A percentile compares a stretch with the other conserved stretches of the same genome.
Conservation (phyloP, 2,797 vertebrate species). For the Decapterus maruadsi region DNA sequence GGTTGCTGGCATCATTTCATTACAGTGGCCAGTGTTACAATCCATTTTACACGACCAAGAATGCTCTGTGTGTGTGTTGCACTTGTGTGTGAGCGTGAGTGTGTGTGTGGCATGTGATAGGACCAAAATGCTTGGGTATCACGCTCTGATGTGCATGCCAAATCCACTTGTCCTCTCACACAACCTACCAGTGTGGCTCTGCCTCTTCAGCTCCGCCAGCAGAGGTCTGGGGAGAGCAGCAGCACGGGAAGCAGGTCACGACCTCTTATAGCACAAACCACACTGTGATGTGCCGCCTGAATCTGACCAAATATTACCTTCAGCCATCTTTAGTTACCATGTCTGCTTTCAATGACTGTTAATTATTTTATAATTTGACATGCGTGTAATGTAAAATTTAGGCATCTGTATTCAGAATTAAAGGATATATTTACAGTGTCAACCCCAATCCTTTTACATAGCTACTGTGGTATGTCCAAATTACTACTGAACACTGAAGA, state of each 20-base stretch:
- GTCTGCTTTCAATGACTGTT: not conserved
- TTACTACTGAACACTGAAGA: not conserved
- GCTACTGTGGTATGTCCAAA: not conserved
- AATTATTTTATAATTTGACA: slow-evolving; percentile 20
- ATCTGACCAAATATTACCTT: slow-evolving; percentile 50
- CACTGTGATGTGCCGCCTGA: slow-evolving; percentile 57
- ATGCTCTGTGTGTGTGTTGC: slow-evolving; percentile 54
- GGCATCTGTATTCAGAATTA: not conserved
- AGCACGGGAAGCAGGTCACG: slow-evolving; percentile 66
- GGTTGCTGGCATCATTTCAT: slow-evolving; percentile 79
- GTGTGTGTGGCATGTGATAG: slow-evolving; percentile 81
- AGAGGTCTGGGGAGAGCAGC: slow-evolving; percentile 65
- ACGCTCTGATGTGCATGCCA: slow-evolving; percentile 85
- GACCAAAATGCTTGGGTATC: slow-evolving; percentile 80
- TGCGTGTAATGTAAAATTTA: not conserved
- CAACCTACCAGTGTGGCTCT: slow-evolving; percentile 76
- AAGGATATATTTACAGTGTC: slow-evolving; percentile 1
- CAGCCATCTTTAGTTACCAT: slow-evolving; percentile 44
- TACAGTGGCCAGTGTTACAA: slow-evolving; percentile 80
- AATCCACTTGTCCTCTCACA: slow-evolving; percentile 85
- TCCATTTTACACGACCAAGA: slow-evolving; percentile 80
- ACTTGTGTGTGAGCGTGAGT: slow-evolving; percentile 47
- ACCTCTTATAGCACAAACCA: slow-evolving; percentile 61
- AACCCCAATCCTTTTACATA: not conserved
- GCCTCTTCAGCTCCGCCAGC: slow-evolving; percentile 67